Conservation (phyloP, 2,797 vertebrate species). For the Rhinoraja longicauda region DNA sequence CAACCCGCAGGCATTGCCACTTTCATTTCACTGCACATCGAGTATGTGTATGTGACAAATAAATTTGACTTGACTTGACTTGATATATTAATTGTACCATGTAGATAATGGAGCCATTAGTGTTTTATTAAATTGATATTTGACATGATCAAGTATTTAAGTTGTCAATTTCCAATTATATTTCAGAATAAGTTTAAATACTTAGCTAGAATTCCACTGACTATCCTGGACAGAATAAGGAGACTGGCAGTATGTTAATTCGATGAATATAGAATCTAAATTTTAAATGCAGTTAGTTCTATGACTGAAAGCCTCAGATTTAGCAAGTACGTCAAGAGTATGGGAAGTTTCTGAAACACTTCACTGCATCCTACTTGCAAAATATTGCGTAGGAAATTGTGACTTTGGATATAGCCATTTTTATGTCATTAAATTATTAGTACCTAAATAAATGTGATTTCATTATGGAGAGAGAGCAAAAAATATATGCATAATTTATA, state of each 20-base stretch:
- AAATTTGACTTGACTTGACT: too few relatives aligned
- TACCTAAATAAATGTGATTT: not conserved
- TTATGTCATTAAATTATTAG: not conserved
- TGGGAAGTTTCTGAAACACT: not conserved
- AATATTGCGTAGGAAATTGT: not conserved
- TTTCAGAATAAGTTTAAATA: not conserved
- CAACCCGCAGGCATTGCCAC: too few relatives aligned
- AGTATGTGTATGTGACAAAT: too few relatives aligned
- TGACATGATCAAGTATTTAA: not conserved
- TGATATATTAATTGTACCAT: not conserved
- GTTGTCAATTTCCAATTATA: not conserved
- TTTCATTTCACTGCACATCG: too few relatives aligned
- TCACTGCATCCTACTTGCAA: not conserved
- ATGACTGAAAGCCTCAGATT: not conserved
- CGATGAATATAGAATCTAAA: not conserved
- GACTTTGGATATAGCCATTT: not conserved
- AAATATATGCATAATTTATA: not conserved
- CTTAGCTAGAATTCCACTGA: not conserved
- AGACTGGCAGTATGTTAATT: not conserved
- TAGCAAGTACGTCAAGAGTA: not conserved
- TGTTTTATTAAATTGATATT: not conserved
- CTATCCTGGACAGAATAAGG: not conserved
- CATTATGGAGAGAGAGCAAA: not conserved
- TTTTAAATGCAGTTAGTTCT: not conserved
- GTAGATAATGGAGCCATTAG: too few relatives aligned